Evolutionary conservation across 2,888 invertebrate genomes (phyloP), one percentile per base, ranked within the genome.

Genomic region (Rhorus exstirpatorius): DNA sequence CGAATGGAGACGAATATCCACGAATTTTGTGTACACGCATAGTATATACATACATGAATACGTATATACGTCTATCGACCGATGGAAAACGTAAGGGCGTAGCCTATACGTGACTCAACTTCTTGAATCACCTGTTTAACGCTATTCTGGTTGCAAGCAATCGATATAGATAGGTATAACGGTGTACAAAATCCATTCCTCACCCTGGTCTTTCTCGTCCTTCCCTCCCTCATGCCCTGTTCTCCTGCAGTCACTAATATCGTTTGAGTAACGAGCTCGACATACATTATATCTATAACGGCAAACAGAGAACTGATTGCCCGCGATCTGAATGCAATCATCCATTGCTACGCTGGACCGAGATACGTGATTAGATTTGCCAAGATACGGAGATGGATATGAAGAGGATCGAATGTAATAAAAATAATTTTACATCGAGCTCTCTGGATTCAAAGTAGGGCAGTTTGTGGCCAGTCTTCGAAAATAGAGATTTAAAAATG

Each of bases 291-390:
- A 63, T 70, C 75, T 46, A 55, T 63, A 75, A 75, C 17, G 80
- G 75, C 63, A 80, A 80, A 80, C 68, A 80, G 35, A 35, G 80
- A 55, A 53, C 80, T 80, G 75, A 80, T 80, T 80, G 80, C 63
- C 12, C 24, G 31, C 68, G 58, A 80, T 75, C 67, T 68, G 68
- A 61, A 70, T 80, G 53, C 75, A 75, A 70, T 80, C 26, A 53
- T 55, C 75, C 24, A 61, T 24, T 46, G 51, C 41, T 75, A 41
- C 35, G 19, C 8, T 44, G 53, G 53, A 67, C 49, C 49, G 38
- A 63, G 65, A 58, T 58, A 65, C 72, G 65, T 79, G 79, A 79
- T 79, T 72, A 35, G 58, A 65, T 79, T 72, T 75, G 26, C 26
- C 17, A 65, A 58, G 49, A 38, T 12, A 44, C 67, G 14, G 21